Evolutionary conservation across 2,888 invertebrate genomes (phyloP), one percentile per base, ranked within the genome.

Genomic region (Lymantria monacha): DNA sequence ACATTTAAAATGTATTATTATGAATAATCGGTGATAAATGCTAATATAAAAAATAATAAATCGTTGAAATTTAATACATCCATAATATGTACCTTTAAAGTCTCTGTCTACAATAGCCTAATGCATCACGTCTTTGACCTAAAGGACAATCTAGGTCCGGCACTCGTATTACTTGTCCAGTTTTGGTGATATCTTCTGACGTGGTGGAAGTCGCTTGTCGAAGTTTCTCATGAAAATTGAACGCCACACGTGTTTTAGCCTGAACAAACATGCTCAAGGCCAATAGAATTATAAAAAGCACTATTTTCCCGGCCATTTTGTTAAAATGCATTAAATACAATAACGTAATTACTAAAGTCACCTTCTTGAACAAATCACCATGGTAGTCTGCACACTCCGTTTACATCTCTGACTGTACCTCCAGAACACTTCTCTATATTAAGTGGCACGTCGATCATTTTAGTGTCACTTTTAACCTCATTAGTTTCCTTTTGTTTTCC

Each of bases 401-500:
- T 76, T 38, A 62, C 53, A 62, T 88, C 87, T 70, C 70, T 81
- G 37, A 70, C 54, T 13, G 66, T 56, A 41, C 77, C 79, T 48
- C 57, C 44, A 46, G 61, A 49, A 63, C 85, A 87, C 41, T 50
- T 60, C 14, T 66, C 66, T 9, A 58, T 57, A 58, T 88, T 88
- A 15, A 61, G 61, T n/a, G 88, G 89, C 11, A 76, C 85, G 10
- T 81, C 79, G 52, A 90, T 89, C 84, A 88, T 85, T 55, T 46
- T 65, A 37, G 72, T 55, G 36, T 45, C 38, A 42, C 56, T 40
- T 42, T 48, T 63, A 7, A 41, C 62, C 30, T 42, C 30, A 7
- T 7, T 36, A 37, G 47, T 50, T 22, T 47, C 48, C 13, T 13
- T 42, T 45, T 57, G 56, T 48, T 58, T 36, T 12, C 56, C 45